Evolutionary conservation across 2,888 invertebrate species (phyloP), one percentile per base, ranked within the genome.

Genomic region (Apantesis nais): DNA sequence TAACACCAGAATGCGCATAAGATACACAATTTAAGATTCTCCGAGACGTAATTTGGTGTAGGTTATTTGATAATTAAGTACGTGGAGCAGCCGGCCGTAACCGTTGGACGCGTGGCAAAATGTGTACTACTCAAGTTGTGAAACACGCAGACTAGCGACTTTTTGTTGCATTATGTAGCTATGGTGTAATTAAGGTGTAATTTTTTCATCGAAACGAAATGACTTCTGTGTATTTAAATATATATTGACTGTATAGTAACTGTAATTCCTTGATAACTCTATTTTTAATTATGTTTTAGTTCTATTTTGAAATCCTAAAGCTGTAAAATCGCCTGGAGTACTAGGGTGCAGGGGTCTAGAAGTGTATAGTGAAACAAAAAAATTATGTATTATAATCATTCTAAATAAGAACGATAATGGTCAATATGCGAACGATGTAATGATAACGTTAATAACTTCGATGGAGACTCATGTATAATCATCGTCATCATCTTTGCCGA

Each of bases 31-130:
- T 55, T 80, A 74, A 75, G 73, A 74, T 75, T 76, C 74, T 82
- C 70, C 73, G 64, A 78, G 76, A 73, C 70, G 75, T 77, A 78
- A 75, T 76, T 69, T 71, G 72, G 66, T 71, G 74, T 80, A 39
- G 58, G 58, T 58, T 77, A 77, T 80, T 80, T 78, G 75, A 74
- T 79, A 76, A 81, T 81, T 78, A 78, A 67, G 72, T 34, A 72
- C 37, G 48, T 60, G 62, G 72, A 75, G 67, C 74, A 74, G 71
- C 68, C 62, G 67, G 70, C 63, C 66, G n/a, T 52, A 52, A n/a
- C 48, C 11, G 62, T 41, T 67, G 71, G 41, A 66, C 66, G 68
- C 72, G 62, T 62, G 70, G 55, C 68, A 68, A 63, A 22, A 62
- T n/a, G 41, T 63, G 16, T 68, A 31, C 29, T 62, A 52, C 39